These are phyloP conservation scores for Gadopsis marmoratus DNA, from an alignment of 2,797 vertebrate species.

Conservation along the genomic window DNA sequence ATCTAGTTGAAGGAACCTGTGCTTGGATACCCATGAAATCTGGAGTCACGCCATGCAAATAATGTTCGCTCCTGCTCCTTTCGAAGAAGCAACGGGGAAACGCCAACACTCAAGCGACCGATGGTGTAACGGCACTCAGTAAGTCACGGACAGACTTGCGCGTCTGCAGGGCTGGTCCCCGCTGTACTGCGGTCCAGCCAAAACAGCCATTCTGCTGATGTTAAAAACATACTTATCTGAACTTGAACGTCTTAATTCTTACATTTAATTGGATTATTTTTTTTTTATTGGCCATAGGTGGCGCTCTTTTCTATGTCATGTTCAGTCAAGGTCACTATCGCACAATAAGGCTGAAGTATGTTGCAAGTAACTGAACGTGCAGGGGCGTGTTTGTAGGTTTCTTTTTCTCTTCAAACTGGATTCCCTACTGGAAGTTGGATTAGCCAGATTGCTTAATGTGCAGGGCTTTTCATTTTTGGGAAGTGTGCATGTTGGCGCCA, in stretches of 20 bases:
- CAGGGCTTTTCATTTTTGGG: background rate
- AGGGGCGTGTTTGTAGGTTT: background rate
- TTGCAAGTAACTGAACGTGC: background rate
- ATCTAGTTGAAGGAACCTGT: no score
- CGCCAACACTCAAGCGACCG: no score
- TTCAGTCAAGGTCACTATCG: background rate
- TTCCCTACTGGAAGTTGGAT: background rate
- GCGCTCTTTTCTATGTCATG: background rate
- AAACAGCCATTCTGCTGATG: background rate
- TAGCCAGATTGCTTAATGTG: slow-evolving; percentile 1
- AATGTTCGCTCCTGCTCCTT: no score
- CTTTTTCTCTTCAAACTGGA: background rate
- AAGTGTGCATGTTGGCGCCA: background rate
- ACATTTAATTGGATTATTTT: background rate
- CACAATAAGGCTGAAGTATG: background rate
- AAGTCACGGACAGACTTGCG: no score
- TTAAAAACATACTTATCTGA: background rate
- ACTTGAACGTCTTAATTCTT: no score
- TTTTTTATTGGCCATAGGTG: background rate
- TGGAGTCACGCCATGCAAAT: no score
- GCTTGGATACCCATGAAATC: no score
- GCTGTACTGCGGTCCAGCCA: no score
- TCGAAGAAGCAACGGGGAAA: no score
- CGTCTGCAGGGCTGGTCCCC: no score
- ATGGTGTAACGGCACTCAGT: no score